Base-by-base conservation (phyloP, 2,888 invertebrate genomes). In the Hypomecis atomaria region DNA sequence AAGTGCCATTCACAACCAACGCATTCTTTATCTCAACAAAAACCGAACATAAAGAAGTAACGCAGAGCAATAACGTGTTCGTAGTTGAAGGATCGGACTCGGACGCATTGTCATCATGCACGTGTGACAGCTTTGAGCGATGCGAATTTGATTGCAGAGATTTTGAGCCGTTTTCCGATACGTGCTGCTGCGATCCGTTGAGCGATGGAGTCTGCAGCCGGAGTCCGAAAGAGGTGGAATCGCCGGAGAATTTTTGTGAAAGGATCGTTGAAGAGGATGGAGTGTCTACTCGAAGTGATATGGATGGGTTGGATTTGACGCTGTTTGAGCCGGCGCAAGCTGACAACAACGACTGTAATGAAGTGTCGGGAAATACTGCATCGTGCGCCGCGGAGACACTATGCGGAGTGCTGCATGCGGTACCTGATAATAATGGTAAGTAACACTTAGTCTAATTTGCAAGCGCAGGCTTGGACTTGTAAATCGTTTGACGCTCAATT, bases 271-370 rank as follows among this genome's bases (percentile, higher is more conserved):
- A 92, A 42, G 91, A 89, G 54, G 93, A 93, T 72, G 87, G 86
- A 54, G 84, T 85, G 34, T 90, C 93, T 56, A 85, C 91, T 50
- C 83, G 92, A 40, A 93, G 93, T 82, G 95, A 95, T 84, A 94
- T 95, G 94, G 95, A 95, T 72, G 95, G 95, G 69, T 89, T 95
- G 73, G 95, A 95, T 86, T 88, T 95, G 79, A 92, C 95, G 68
- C 86, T 95, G 73, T 95, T 95, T 83, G 95, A 95, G 82, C 95
- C 95, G 54, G 94, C 94, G 55, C 88, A 85, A 78, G 77, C 76
- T 59, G 90, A 89, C 64, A 73, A 74, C 37, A 82, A 79, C 62
- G 85, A 84, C 69, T 79, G 81, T 38, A 77, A 77, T 59, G 73
- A 71, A 33, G 69, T 75, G 49, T 69, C 77, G 38, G 80, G 77